Conservation (phyloP, 64 coral and sea anemone species). For the Stylophora pistillata region DNA sequence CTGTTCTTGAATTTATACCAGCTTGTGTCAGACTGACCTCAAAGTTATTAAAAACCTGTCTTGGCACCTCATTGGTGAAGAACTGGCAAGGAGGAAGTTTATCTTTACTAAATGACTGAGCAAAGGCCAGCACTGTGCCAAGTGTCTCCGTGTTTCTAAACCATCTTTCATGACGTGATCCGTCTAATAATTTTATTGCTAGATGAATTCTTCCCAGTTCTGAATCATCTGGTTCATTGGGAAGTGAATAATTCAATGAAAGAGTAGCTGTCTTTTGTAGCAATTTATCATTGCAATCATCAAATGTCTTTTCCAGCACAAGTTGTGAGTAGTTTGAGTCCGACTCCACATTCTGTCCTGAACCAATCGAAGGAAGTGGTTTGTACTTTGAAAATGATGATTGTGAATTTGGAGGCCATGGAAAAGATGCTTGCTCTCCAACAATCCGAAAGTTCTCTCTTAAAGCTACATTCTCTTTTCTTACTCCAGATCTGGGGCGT, state of each 20-base stretch:
- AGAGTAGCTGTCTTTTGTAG: not conserved
- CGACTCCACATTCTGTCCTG: not conserved
- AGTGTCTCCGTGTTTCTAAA: slow-evolving; percentile 65
- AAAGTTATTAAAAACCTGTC: slow-evolving; percentile 59
- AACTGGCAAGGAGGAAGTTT: slow-evolving; percentile 68
- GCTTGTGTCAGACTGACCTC: slow-evolving; percentile 59
- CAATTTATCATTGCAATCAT: slow-evolving; percentile 17
- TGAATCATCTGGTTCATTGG: slow-evolving; percentile 65
- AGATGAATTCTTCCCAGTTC: slow-evolving; percentile 70
- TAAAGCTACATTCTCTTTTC: not conserved
- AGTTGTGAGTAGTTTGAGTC: not conserved
- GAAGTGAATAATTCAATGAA: slow-evolving; percentile 24
- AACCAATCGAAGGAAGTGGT: slow-evolving; percentile 70
- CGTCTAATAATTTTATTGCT: slow-evolving; percentile 81
- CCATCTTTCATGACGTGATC: slow-evolving; percentile 90
- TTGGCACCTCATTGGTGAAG: slow-evolving; percentile 84
- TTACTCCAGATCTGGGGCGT: slow-evolving; percentile 20
- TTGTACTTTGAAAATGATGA: slow-evolving; percentile 85
- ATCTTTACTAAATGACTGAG: slow-evolving; percentile 37
- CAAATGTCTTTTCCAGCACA: not conserved
- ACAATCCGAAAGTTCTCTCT: not conserved
- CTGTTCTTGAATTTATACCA: slow-evolving; percentile 73
- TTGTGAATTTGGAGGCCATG: slow-evolving; percentile 1
- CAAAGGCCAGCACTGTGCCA: slow-evolving; percentile 73
- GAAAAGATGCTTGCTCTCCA: not conserved